These are phyloP conservation scores for Parotocinclus haroldoi DNA, from an alignment of 2,797 vertebrate genomes.

Conservation along the genomic window DNA sequence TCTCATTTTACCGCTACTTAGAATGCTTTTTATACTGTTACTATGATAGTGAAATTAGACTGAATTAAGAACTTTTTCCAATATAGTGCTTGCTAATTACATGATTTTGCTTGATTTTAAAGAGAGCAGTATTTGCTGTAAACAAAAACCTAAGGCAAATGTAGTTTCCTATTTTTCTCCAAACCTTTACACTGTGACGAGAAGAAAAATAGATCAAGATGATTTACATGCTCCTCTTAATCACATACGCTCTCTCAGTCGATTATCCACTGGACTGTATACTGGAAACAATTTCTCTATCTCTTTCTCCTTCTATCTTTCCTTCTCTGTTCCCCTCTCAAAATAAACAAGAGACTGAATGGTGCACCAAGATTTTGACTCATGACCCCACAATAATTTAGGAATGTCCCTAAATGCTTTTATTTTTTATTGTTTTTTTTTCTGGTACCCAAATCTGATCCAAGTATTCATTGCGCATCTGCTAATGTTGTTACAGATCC, in stretches of 20 bases:
- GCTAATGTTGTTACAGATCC: no score
- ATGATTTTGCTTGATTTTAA: not conserved
- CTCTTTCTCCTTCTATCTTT: not conserved
- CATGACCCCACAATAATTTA: not conserved
- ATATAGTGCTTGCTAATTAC: no score
- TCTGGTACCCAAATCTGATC: no score
- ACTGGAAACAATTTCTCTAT: slow-evolving; percentile 16
- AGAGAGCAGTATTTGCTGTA: not conserved
- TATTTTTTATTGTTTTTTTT: no score
- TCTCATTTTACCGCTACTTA: no score
- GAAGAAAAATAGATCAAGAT: slow-evolving; percentile 17
- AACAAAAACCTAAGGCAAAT: slow-evolving; percentile 3
- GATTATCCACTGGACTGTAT: slow-evolving; percentile 6
- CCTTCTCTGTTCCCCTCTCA: not conserved
- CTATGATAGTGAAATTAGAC: no score
- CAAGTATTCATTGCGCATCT: no score
- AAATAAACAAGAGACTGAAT: not conserved
- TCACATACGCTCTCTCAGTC: not conserved
- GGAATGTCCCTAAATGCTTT: not conserved
- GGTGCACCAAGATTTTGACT: no score
- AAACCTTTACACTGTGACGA: not conserved
- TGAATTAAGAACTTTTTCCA: no score
- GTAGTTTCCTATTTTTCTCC: slow-evolving; percentile 6
- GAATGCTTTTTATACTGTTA: no score
- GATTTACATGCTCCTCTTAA: slow-evolving; percentile 10